Base-by-base conservation (phyloP, 1,140 invertebrate genomes). In the Trichonephila clavipes region DNA sequence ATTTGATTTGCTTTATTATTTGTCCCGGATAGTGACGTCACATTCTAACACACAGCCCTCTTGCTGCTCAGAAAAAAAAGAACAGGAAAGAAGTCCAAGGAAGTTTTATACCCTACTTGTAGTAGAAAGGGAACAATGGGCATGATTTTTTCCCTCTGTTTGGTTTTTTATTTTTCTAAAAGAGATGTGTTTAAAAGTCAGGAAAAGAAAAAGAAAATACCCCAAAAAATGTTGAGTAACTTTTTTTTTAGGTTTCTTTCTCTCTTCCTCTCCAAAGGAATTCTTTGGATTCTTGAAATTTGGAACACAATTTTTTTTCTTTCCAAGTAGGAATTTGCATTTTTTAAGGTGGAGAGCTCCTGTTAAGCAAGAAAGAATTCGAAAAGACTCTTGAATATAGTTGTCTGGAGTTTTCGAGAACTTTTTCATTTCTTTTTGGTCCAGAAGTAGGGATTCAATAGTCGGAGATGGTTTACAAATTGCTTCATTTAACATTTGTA, bases 1-100 rank as follows among this genome's bases (percentile, higher is more conserved):
- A 77, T 77, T 77, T 77, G 34, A 77, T 77, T 77, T 77, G 28
- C 72, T 77, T 77, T 77, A 77, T 77, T 77, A 77, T 77, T 77
- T 77, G 72, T 18, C 14, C 72, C 3, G 72, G 18, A 77, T 40
- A 18, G 34, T 77, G 72, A 77, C 72, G 72, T 40, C 72, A 77
- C 34, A 21, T 34, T 77, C 34, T 21, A 19, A 19, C 62, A 64
- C 21, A 24, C 24, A 77, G 34, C 24, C 72, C 72, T 40, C 16
- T 64, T 28, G 72, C 28, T 12, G 72, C 16, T 77, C 34, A 40
- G 2, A 77, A 51, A 77, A 77, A 51, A 77, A 77, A 34, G 69
- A 28, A 77, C 69, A 77, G 28, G 69, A 77, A 77, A 77, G 69
- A 77, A 77, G 72, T 19, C 72, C 72, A 34, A 34, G 72, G 16